Evolutionary conservation across 2,888 invertebrate genomes (phyloP), one percentile per base, ranked within the genome.

Genomic region (Cheilosia scutellata): DNA sequence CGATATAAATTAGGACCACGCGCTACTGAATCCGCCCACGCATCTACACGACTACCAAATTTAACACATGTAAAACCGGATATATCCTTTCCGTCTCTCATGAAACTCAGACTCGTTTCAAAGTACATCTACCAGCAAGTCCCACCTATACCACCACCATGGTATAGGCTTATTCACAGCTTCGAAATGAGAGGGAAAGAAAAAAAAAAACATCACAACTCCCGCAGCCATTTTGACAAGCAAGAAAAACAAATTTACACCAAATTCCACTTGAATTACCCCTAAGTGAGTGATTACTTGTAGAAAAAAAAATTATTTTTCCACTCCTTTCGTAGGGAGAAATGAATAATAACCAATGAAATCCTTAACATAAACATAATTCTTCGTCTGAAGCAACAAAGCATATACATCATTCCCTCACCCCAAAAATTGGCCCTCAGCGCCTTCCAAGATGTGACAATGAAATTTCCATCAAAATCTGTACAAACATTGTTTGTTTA

Each of bases 191-290:
- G 4, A 5, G 13, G 4, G 0, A 13, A 44, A 42, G n/a, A 51
- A 29, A 66, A 58, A 49, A 57, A 37, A 62, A 11, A 0, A 4
- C 11, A 20, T n/a, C 33, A 47, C n/a, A 47, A 74, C 65, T 13
- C 33, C 70, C 16, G 53, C 53, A 16, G 37, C 57, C 7, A 6
- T 53, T 31, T 29, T 16, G 11, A 5, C 20, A 63, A 68, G 70
- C 20, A 63, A 68, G 70, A 60, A 79, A 80, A 84, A 86, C 82
- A 86, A 82, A 77, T 77, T 86, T 86, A 66, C 82, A 77, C 72
- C 77, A 82, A 86, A 86, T 86, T 86, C 86, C 71, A 82, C 71
- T 86, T 82, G 86, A 86, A 82, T 82, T 86, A 71, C 80, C 86
- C 76, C 66, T 77, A 86, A 86, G 82, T 77, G 76, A 76, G 82